Percentiles rank a stretch among this genome's conserved stretches.
These are phyloP conservation scores for Scalopus aquaticus DNA, from an alignment of 2,113 vertebrate species.

Conservation along the genomic window DNA sequence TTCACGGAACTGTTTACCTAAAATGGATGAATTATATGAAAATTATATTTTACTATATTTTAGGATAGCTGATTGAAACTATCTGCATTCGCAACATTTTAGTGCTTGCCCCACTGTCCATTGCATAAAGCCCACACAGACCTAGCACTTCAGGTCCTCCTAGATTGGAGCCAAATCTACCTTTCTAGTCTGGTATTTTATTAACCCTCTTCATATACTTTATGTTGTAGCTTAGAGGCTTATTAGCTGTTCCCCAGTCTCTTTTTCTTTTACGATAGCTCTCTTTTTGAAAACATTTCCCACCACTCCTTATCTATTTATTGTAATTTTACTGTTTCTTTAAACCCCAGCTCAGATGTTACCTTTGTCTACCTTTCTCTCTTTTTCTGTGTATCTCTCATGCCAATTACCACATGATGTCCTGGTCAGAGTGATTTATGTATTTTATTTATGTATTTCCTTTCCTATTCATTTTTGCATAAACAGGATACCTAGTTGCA, in stretches of 20 bases:
- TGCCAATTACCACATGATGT: neutral
- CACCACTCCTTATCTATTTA: neutral
- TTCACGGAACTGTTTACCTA: neutral
- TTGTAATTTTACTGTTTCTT: neutral
- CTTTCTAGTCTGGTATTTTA: neutral
- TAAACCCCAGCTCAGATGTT: neutral
- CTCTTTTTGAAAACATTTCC: neutral
- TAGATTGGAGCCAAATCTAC: neutral
- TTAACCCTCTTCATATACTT: neutral
- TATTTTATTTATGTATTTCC: neutral
- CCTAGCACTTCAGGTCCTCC: neutral
- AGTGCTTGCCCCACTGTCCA: neutral
- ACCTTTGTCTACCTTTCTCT: neutral
- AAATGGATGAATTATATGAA: neutral
- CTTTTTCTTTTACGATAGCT: neutral
- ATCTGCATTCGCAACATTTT: neutral
- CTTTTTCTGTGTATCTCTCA: neutral
- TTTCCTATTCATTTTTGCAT: neutral
- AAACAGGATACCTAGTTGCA: neutral
- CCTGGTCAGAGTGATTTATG: neutral
- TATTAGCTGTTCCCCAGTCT: neutral
- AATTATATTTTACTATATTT: constrained; percentile 3
- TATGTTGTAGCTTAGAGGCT: neutral
- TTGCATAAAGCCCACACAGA: neutral
- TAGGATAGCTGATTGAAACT: neutral